A percentile compares a stretch with the other conserved stretches of the same genome.
phyloP scores from a whole-genome alignment of 2,888 invertebrate genomes.

The Drosophila putrida region DNA sequence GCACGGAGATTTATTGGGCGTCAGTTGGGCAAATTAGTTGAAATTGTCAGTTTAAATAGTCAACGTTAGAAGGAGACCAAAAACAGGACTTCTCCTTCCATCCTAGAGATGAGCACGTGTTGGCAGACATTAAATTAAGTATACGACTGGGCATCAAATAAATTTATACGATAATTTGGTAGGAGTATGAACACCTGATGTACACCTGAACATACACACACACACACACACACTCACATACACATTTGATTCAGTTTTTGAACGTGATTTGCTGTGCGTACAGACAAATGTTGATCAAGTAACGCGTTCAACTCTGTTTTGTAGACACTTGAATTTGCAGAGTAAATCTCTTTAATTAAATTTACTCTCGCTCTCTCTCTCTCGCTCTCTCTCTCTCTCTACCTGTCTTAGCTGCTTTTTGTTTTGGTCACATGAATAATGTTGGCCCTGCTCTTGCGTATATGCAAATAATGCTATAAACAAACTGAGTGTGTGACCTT shows the following conservation, averaged over 20 bases:
- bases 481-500: slow-evolving; percentile 43
- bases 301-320: slow-evolving; percentile 13
- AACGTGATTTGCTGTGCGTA: slow-evolving; percentile 8
- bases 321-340: slow-evolving; percentile 22
- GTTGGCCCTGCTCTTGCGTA: slow-evolving; percentile 35
- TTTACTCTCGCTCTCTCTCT: slow-evolving; percentile 31
- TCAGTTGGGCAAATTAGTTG: slow-evolving; percentile 78
- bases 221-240: neutral
- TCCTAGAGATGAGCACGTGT: slow-evolving; percentile 14
- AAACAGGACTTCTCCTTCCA: neutral
- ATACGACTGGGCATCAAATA: slow-evolving; percentile 20
- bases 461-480: slow-evolving; percentile 70
- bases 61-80: slow-evolving; percentile 9
- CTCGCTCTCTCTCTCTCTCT: no score
- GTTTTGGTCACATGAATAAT: slow-evolving; percentile 42
- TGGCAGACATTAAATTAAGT: slow-evolving; percentile 11
- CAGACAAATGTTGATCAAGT: slow-evolving; percentile 13
- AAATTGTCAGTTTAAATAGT: slow-evolving; percentile 76
- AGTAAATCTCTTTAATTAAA: slow-evolving; percentile 71
- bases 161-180: slow-evolving; percentile 13
- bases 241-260: slow-evolving; percentile 1
- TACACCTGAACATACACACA: neutral
- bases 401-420: slow-evolving; percentile 10
- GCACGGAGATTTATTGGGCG: slow-evolving; percentile 79
- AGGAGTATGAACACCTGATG: no score